Conservation (phyloP, 1,140 invertebrate species). For the Bathynomus jamesi region DNA sequence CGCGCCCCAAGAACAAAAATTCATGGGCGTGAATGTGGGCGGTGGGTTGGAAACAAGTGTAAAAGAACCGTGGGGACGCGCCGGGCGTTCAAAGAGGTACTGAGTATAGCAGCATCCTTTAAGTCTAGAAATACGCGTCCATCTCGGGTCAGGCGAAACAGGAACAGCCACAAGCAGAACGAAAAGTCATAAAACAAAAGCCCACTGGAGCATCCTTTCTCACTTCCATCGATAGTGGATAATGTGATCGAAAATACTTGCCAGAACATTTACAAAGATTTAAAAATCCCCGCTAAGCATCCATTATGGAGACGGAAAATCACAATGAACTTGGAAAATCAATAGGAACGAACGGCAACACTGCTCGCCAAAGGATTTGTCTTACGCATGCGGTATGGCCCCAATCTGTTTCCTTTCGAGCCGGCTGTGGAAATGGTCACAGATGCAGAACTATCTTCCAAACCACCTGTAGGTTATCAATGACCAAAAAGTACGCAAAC, state of each 20-base stretch:
- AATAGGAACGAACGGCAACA: not conserved
- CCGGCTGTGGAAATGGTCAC: not conserved
- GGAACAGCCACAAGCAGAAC: not conserved
- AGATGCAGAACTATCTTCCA: not conserved
- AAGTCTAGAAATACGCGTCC: not conserved
- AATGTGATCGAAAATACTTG: no score
- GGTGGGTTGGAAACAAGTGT: not conserved
- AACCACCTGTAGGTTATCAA: not conserved
- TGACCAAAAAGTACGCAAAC: no score
- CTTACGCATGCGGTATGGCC: not conserved
- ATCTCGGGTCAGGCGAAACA: not conserved
- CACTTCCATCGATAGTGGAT: not conserved
- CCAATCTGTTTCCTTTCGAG: not conserved
- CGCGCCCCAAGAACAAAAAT: not conserved
- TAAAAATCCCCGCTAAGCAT: not conserved
- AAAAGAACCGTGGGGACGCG: not conserved
- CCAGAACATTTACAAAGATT: no score
- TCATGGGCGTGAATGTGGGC: not conserved
- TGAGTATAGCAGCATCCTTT: not conserved
- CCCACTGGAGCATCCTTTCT: not conserved
- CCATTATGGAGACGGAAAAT: not conserved
- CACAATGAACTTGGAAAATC: not conserved
- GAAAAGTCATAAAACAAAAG: not conserved
- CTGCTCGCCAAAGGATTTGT: not conserved
- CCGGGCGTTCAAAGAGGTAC: not conserved